These are phyloP conservation scores for Tapirus indicus DNA, from an alignment of 2,797 vertebrate species.

Conservation along the genomic window DNA sequence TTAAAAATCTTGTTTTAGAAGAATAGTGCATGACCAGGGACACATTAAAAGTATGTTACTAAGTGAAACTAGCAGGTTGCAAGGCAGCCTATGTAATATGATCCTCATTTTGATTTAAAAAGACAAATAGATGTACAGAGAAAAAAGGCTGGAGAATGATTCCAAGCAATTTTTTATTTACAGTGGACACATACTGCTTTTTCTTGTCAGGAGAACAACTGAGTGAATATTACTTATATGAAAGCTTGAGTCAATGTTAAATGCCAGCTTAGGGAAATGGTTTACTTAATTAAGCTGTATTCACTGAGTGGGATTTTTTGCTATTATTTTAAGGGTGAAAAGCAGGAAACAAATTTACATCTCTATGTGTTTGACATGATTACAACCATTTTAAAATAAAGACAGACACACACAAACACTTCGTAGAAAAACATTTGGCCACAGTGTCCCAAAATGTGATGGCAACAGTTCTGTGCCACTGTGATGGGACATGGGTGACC, in stretches of 20 bases:
- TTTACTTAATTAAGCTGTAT: not conserved
- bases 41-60: rapidly evolving
- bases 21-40: not conserved
- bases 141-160: too few species aligned
- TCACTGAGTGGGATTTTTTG: not conserved
- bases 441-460: rapidly evolving
- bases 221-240: not conserved
- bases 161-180: not conserved
- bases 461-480: not conserved
- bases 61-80: not conserved
- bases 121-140: not conserved
- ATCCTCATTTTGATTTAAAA: not conserved
- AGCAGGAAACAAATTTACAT: not conserved
- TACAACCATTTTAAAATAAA: not conserved
- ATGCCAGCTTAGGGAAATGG: not conserved
- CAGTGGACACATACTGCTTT: not conserved
- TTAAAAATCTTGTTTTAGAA: not conserved
- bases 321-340: not conserved
- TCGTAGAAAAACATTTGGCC: not conserved
- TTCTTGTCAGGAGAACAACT: not conserved
- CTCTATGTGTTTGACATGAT: not conserved
- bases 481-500: rapidly evolving
- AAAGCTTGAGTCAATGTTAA: too few species aligned
- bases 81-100: not conserved
- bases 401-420: not conserved